These are phyloP conservation scores for Acholoe squamosa DNA, from an alignment of 2,888 invertebrate species.

Conservation along the genomic window DNA sequence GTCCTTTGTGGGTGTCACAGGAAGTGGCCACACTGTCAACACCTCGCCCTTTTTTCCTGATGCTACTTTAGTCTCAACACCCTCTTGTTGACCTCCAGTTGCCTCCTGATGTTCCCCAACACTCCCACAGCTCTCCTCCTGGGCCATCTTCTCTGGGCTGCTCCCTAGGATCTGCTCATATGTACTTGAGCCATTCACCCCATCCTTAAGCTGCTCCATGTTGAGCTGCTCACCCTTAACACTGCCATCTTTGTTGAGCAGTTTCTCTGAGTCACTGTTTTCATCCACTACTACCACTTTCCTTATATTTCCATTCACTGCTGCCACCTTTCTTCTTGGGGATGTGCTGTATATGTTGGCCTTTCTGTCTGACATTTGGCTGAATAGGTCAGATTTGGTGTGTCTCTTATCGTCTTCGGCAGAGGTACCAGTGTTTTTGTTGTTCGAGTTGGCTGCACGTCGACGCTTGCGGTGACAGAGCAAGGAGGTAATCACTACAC, in stretches of 20 bases:
- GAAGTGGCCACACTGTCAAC: not conserved
- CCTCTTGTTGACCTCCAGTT: not conserved
- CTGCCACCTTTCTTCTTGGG: not conserved
- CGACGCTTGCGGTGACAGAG: not conserved
- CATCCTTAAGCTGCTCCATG: not conserved
- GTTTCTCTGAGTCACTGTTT: conserved; percentile 18
- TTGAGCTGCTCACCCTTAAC: not conserved
- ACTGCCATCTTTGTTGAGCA: not conserved
- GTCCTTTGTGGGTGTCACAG: not conserved
- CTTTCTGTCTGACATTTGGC: not conserved
- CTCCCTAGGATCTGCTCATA: conserved; percentile 13
- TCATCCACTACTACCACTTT: not conserved
- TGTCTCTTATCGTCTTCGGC: conserved; percentile 22
- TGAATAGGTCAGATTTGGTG: not conserved
- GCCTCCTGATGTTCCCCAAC: not conserved
- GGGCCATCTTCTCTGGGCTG: not conserved
- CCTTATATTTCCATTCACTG: conserved; percentile 27
- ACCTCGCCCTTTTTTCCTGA: no score
- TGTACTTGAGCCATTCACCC: not conserved
- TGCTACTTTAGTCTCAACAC: no score
- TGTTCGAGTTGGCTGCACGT: not conserved
- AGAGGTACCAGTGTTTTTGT: conserved; percentile 8
- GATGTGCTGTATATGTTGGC: conserved; percentile 47
- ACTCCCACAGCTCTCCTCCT: not conserved
- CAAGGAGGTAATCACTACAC: conserved; percentile 10